phyloP scores from a whole-genome alignment of 2,113 vertebrate species.

The Ictalurus furcatus region DNA sequence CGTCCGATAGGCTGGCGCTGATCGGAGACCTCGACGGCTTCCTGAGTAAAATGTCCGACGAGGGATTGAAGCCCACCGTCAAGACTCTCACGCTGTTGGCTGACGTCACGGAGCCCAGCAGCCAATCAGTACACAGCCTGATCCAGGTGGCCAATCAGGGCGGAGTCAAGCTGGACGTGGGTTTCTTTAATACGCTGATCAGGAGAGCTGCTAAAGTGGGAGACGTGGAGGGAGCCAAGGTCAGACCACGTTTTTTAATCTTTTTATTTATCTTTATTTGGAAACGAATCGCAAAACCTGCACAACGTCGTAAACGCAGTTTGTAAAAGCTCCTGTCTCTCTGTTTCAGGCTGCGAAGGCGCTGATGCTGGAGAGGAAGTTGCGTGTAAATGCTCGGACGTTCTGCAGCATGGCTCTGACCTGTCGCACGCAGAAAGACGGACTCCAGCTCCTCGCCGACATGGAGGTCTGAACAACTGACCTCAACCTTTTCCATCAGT shows the following conservation, averaged over 20 bases:
- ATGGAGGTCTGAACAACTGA: constrained; percentile 78
- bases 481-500: not conserved
- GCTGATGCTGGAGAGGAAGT: constrained; percentile 74
- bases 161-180: constrained; percentile 77
- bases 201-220: constrained; percentile 78
- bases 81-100: constrained; percentile 85
- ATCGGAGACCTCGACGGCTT: constrained; percentile 85
- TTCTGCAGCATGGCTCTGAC: constrained; percentile 86
- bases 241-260: constrained; percentile 49
- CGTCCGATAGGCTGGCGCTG: constrained; percentile 78
- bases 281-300: too few species aligned
- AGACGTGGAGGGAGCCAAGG: constrained; percentile 84
- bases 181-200: constrained; percentile 87
- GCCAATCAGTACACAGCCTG: constrained; percentile 71
- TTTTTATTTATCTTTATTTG: not conserved
- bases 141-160: constrained; percentile 72
- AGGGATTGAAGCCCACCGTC: constrained; percentile 75
- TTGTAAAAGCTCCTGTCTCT: not conserved
- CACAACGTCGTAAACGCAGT: too few species aligned
- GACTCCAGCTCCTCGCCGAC: constrained; percentile 83
- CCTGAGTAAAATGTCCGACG: constrained; percentile 80
- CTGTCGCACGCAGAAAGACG: constrained; percentile 75
- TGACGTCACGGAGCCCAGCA: constrained; percentile 75
- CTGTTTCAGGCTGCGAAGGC: constrained; percentile 74
- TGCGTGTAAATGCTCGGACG: constrained; percentile 78